Conservation (phyloP, 2,888 invertebrate genomes). For the Cheilosia grossa region DNA sequence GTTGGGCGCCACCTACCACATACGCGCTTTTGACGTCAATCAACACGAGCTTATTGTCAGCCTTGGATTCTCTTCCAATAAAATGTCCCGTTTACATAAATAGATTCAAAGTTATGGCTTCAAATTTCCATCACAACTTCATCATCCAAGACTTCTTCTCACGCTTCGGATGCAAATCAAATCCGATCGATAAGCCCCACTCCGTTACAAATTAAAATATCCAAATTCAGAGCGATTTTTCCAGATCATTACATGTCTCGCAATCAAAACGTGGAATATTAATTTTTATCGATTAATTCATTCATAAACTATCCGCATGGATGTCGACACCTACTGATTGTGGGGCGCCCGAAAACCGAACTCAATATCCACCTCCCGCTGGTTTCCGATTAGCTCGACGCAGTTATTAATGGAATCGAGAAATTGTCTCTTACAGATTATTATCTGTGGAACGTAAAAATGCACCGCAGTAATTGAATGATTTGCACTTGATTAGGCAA, state of each 20-base stretch:
- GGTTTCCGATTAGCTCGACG: slow-evolving; percentile 48
- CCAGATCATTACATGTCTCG: slow-evolving; percentile 18
- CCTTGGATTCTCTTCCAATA: too few relatives aligned
- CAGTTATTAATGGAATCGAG: slow-evolving; percentile 61
- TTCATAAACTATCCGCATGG: slow-evolving; percentile 49
- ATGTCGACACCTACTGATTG: slow-evolving; percentile 67
- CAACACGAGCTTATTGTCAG: too few relatives aligned
- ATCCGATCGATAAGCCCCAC: slow-evolving; percentile 20
- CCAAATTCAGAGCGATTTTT: slow-evolving; percentile 9
- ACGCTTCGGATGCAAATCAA: slow-evolving; percentile 26
- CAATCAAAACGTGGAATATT: slow-evolving; percentile 47
- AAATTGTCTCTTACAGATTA: slow-evolving; percentile 56
- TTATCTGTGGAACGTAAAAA: slow-evolving; percentile 43
- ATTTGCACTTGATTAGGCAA: slow-evolving; percentile 47
- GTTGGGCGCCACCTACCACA: too few relatives aligned
- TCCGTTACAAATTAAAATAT: slow-evolving; percentile 43
- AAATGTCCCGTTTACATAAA: not conserved
- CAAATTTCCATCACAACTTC: not conserved
- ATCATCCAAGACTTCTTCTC: slow-evolving; percentile 19
- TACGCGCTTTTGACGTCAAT: too few relatives aligned
- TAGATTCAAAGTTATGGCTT: not conserved
- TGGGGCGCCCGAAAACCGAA: slow-evolving; percentile 58
- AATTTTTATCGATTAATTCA: slow-evolving; percentile 50
- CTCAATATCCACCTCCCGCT: slow-evolving; percentile 53
- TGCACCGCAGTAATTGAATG: slow-evolving; percentile 38